Evolutionary conservation across 37 sponge, comb jelly and placozoan genomes (phyloP).

Genomic region (Petrosia ficiformis): DNA sequence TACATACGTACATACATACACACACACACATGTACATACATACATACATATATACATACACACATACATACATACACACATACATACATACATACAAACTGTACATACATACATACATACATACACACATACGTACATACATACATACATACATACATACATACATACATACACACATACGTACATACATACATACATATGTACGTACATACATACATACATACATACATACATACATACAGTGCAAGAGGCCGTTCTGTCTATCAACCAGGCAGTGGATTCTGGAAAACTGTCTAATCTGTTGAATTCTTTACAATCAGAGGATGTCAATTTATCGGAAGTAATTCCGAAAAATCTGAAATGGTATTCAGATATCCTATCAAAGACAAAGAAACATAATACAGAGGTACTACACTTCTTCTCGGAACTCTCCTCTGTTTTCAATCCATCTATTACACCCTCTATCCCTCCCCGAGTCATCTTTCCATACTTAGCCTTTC

Average conservation of each 20-base stretch:
- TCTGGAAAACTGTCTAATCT: slow-evolving; percentile 32
- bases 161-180: slow-evolving; percentile 4
- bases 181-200: neutral
- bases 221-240: neutral
- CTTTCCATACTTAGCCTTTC: too few species aligned
- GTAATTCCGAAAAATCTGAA: slow-evolving; percentile 54
- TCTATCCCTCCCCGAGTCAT: too few species aligned
- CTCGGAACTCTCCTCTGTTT: too few species aligned
- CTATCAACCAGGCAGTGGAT: slow-evolving; percentile 56
- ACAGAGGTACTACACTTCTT: too few species aligned
- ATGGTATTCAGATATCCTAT: slow-evolving; percentile 81
- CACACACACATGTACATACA: slow-evolving; percentile 3
- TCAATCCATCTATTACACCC: too few species aligned
- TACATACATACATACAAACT: neutral
- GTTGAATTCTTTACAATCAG: slow-evolving; percentile 34
- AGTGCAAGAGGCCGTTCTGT: neutral
- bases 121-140: neutral
- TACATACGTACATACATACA: neutral
- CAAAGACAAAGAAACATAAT: slow-evolving; percentile 63
- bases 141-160: slow-evolving; percentile 12
- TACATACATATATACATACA: neutral
- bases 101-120: neutral
- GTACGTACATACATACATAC: slow-evolving; percentile 6
- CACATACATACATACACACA: neutral
- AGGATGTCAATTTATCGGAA: slow-evolving; percentile 41